Evolutionary conservation across 1,140 invertebrate genomes (phyloP), one percentile per base, ranked within the genome.

Genomic region (Triops cancriformis): DNA sequence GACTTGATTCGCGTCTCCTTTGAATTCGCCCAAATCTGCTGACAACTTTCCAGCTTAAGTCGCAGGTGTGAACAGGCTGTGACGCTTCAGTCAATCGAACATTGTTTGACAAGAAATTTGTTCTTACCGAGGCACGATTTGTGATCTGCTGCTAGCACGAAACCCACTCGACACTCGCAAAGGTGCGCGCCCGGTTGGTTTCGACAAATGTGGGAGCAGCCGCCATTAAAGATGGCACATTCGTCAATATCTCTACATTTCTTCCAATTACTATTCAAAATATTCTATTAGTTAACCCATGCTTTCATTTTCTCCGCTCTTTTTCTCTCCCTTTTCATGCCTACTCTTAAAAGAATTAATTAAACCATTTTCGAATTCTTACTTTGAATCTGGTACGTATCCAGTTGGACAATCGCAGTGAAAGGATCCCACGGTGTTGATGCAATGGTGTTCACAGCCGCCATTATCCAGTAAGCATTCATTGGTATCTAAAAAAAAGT

Each of bases 181-280:
- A 85, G 85, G 80, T 84, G 88, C 74, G 85, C 85, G 11, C 88
- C 88, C 18, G 83, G 81, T n/a, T 83, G 85, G 80, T 89, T 89
- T 42, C 84, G 80, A 81, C 88, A 89, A n/a, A 81, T 81, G 78
- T 88, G 83, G 76, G 84, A 86, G 80, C 88, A 89, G 5, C 85
- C 86, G 26, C 87, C 88, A 73, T 87, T 87, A 42, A 84, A 80
- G 18, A 81, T 79, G 9, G 77, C 75, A 81, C 88, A 88, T 80
- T 88, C 88, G 79, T 88, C 83, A 1, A 88, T 81, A 82, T 88
- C 88, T 28, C 73, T 23, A 37, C 77, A 78, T 45, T 78, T 31
- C 37, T 26, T 43, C 23, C 42, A 73, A 28, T 78, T 42, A 37
- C 77, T 78, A 74, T 26, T n/a, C 12, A 64, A 11, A 27, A 27